Evolutionary conservation across 2,113 vertebrate species (phyloP).

Genomic region (Syngnathus floridae): DNA sequence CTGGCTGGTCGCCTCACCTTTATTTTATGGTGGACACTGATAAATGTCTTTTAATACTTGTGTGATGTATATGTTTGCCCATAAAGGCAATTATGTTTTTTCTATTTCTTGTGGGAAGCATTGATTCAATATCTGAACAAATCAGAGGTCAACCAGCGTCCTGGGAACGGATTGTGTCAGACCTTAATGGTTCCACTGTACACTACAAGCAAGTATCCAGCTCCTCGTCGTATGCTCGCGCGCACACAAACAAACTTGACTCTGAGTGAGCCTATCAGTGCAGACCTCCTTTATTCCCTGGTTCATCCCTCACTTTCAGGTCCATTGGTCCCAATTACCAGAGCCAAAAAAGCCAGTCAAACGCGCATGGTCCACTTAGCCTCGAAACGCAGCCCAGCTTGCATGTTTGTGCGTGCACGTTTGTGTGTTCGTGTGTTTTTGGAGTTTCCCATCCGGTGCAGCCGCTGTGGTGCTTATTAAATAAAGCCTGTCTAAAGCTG

Average conservation of each 20-base stretch:
- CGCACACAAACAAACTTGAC: neutral
- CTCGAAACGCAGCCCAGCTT: slow-evolving; percentile 11
- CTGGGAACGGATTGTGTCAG: neutral
- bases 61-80: too few relatives aligned
- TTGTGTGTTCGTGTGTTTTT: slow-evolving; percentile 30
- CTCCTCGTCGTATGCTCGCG: slow-evolving; percentile 45
- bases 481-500: slow-evolving; percentile 72
- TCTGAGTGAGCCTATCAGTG: slow-evolving; percentile 58
- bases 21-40: neutral
- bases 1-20: slow-evolving; percentile 11
- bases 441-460: slow-evolving; percentile 64
- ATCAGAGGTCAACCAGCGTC: neutral
- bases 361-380: slow-evolving; percentile 11
- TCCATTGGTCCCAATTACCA: slow-evolving; percentile 67
- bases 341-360: slow-evolving; percentile 52
- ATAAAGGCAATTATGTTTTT: too few relatives aligned
- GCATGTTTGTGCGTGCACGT: slow-evolving; percentile 16
- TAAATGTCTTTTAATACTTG: neutral
- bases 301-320: slow-evolving; percentile 68
- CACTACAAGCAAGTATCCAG: slow-evolving; percentile 35
- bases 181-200: slow-evolving; percentile 1
- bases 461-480: slow-evolving; percentile 69
- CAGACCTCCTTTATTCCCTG: slow-evolving; percentile 49
- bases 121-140: neutral
- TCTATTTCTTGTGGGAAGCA: neutral